These are phyloP conservation scores for Geotrupes spiniger DNA, from an alignment of 2,888 invertebrate genomes.

Conservation along the genomic window DNA sequence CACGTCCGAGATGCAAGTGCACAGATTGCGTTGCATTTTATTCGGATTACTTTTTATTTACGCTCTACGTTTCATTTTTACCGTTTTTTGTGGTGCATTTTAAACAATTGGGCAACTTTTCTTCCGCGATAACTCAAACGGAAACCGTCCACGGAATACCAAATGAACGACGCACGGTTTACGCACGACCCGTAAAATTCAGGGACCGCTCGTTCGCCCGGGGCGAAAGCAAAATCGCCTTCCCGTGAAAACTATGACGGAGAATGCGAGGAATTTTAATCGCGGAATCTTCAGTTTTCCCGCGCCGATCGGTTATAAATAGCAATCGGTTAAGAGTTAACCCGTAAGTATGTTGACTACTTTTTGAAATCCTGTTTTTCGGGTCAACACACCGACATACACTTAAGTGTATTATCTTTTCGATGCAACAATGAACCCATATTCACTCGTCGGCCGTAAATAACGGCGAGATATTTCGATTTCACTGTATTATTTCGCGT, in stretches of 20 bases:
- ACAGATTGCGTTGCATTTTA: slow-evolving; percentile 3
- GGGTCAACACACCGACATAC: slow-evolving; percentile 25
- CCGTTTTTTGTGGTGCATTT: background rate
- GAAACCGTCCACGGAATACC: no score
- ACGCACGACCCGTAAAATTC: no score
- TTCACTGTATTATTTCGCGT: no score
- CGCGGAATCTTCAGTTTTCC: background rate
- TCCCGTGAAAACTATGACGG: no score
- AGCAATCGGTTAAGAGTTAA: slow-evolving; percentile 25
- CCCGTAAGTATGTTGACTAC: slow-evolving; percentile 24
- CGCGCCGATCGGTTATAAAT: slow-evolving; percentile 19
- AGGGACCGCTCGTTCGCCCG: no score
- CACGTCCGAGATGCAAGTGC: slow-evolving; percentile 2
- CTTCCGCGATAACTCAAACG: no score
- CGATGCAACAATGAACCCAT: slow-evolving; percentile 1
- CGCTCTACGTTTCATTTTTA: background rate
- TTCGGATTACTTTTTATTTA: slow-evolving; percentile 4
- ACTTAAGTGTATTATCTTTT: slow-evolving; percentile 17
- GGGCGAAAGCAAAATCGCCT: no score
- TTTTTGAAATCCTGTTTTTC: slow-evolving; percentile 24
- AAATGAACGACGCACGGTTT: no score
- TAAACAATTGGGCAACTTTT: background rate
- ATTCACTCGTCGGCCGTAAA: no score
- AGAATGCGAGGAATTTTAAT: slow-evolving; percentile 1
- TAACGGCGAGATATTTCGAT: no score